Percentiles rank a stretch among this genome's conserved stretches.
Conservation (phyloP, 2,797 vertebrate species). For the Epinephelus malabaricus region DNA sequence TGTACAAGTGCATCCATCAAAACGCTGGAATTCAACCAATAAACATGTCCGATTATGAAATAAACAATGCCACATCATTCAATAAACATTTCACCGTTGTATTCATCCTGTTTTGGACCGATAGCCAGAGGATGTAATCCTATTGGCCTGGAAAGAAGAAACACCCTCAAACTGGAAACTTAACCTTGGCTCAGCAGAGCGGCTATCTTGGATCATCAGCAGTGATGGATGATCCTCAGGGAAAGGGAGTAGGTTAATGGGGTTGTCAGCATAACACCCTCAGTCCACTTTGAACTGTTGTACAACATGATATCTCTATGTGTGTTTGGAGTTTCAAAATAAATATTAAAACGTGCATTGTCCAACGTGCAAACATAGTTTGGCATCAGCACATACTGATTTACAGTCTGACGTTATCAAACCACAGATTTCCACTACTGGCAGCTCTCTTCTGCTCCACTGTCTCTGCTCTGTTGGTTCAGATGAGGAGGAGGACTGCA, state of each 20-base stretch:
- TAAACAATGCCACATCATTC: conserved; percentile 53
- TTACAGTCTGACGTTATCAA: conserved; percentile 40
- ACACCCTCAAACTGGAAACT: conserved; percentile 65
- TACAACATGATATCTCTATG: conserved; percentile 37
- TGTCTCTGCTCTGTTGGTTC: conserved; percentile 11
- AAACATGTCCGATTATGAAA: conserved; percentile 55
- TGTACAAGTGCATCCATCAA: conserved; percentile 30
- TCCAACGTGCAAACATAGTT: conserved; percentile 1
- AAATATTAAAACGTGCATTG: conserved; percentile 13
- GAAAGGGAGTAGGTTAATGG: conserved; percentile 61
- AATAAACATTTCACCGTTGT: conserved; percentile 47
- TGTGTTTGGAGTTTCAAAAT: conserved; percentile 21
- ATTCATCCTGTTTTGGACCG: conserved; percentile 39
- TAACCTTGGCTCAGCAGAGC: conserved; percentile 41
- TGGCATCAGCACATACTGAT: conserved; percentile 29
- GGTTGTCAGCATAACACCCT: conserved; percentile 44
- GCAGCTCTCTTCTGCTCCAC: not conserved
- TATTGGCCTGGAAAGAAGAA: conserved; percentile 56
- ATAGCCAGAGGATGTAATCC: conserved; percentile 35
- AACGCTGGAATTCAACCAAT: conserved; percentile 34
- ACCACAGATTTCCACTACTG: conserved; percentile 29
- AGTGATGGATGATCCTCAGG: conserved; percentile 58
- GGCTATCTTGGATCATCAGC: conserved; percentile 43
- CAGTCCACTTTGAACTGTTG: conserved; percentile 16
- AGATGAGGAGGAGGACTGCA: conserved; percentile 15